Conservation (phyloP, 1,140 invertebrate species). For the Sitobion miscanthi region DNA sequence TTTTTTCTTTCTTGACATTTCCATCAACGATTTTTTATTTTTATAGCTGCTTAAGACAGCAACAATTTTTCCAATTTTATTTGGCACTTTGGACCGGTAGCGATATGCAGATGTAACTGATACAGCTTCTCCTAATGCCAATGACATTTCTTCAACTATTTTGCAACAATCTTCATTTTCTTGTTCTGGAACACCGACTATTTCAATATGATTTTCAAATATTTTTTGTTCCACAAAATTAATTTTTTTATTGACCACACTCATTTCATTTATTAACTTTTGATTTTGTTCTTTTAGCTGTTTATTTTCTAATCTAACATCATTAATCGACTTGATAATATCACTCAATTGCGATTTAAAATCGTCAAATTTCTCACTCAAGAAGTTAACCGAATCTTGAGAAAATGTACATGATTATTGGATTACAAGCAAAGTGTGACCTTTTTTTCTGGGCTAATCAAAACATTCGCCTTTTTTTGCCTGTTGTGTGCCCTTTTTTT, state of each 20-base stretch:
- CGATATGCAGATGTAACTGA: neutral
- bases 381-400: too few species aligned
- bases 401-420: too few species aligned
- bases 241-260: neutral
- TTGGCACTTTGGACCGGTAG: neutral
- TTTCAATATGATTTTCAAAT: neutral
- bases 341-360: neutral
- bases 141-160: neutral
- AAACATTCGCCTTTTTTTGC: too few species aligned
- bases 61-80: slow-evolving; percentile 15
- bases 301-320: neutral
- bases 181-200: neutral
- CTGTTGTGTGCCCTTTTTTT: too few species aligned
- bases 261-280: neutral
- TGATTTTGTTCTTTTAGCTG: neutral
- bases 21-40: neutral
- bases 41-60: neutral
- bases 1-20: neutral
- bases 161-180: neutral
- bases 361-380: neutral
- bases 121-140: neutral
- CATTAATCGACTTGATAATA: neutral
- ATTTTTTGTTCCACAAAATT: neutral
- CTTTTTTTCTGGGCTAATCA: too few species aligned
- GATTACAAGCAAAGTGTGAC: too few species aligned